Base-by-base conservation (phyloP, 2,888 invertebrate genomes). In the Rotaria sp. region DNA sequence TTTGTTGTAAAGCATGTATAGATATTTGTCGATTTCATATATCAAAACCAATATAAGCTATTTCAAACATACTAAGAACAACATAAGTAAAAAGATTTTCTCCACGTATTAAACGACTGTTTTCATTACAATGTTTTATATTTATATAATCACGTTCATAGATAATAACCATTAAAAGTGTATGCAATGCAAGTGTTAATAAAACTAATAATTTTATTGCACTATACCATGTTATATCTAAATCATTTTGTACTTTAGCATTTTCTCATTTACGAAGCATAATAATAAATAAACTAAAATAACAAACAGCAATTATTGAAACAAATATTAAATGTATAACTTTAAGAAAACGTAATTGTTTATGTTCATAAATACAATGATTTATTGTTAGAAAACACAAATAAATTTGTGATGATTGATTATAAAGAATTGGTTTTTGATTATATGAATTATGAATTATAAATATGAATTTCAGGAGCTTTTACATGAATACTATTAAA, bases 331-430 rank as follows among this genome's bases (percentile, higher is more conserved):
- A 5, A 35, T 67, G 67, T 35, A 67, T 35, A 30, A 35, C 21
- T 67, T 67, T 67, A 1, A 67, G 67, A 35, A 67, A 67, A 21
- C 67, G 35, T 30, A 67, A 35, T 67, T 67, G 67, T 67, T 67
- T 30, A 35, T 67, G 67, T 67, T 67, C 67, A 67, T 67, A 67
- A 67, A 67, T 35, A 67, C 67, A 67, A 67, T 67, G 15, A 67
- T 67, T 67, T 21, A 67, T 35, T 35, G 18, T 35, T 21, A 35
- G 5, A 67, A 67, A 67, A 21, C 67, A 67, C 18, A 38, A 67
- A 35, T 67, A 67, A 21, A 35, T 67, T 35, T 35, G 35, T 21
- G 67, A 67, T 18, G 67, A 35, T 35, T 4, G 11, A 67, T 67
- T 67, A 35, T 35, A 67, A 35, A 67, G 0, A 0, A 67, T 35